Percentiles rank a stretch among this genome's conserved stretches.
Evolutionary conservation across 2,797 vertebrate species (phyloP).

Genomic region (Melanotaenia trifasciata): DNA sequence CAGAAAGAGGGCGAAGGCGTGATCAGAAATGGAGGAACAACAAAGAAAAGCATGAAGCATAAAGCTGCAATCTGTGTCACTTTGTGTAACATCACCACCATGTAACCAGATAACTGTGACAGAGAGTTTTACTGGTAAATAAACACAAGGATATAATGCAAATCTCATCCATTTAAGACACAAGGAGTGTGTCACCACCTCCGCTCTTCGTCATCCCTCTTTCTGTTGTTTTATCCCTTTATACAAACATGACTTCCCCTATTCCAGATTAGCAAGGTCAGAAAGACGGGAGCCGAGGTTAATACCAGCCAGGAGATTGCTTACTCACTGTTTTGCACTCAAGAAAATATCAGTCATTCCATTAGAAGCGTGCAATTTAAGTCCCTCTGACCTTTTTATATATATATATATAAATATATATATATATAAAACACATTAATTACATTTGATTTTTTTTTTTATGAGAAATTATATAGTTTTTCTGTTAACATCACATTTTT

Average conservation of each 20-base stretch:
- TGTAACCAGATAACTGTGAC: constrained; percentile 65
- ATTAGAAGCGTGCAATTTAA: not conserved
- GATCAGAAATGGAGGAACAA: constrained; percentile 63
- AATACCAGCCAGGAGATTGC: constrained; percentile 5
- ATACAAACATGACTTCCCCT: constrained; percentile 46
- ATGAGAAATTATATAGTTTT: no score
- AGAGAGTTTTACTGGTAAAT: constrained; percentile 49
- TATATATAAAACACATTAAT: no score
- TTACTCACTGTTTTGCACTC: constrained; percentile 5
- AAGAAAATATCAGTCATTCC: constrained; percentile 42
- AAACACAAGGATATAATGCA: constrained; percentile 50
- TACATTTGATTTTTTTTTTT: no score
- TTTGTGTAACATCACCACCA: constrained; percentile 33
- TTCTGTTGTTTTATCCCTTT: constrained; percentile 47
- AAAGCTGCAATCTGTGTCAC: constrained; percentile 53
- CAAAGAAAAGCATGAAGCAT: constrained; percentile 39
- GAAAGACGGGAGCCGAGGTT: constrained; percentile 30
- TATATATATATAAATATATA: no score
- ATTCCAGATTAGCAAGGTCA: constrained; percentile 62
- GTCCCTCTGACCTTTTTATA: not conserved
- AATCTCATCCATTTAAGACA: constrained; percentile 48
- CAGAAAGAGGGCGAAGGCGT: constrained; percentile 45
- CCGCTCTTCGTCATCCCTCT: constrained; percentile 45
- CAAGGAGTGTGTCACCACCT: constrained; percentile 57
- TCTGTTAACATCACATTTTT: no score